Evolutionary conservation across 2,797 vertebrate species (phyloP).

Genomic region (Danio tinwini): DNA sequence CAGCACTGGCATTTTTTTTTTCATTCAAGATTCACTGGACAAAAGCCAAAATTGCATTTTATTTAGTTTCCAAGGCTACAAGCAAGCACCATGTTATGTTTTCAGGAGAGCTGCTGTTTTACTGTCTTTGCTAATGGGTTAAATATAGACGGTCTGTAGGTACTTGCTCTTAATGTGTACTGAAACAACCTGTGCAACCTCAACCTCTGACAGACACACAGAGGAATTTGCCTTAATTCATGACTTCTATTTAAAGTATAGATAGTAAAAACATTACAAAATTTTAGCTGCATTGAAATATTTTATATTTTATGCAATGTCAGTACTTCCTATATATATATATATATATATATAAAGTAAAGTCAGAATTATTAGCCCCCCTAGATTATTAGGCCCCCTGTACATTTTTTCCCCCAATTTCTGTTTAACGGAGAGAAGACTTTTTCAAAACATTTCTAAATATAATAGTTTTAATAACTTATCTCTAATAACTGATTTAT

Average conservation of each 20-base stretch:
- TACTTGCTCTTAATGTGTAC: background rate
- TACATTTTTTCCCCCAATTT: no score
- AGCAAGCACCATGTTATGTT: background rate
- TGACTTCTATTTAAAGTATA: background rate
- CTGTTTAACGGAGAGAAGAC: no score
- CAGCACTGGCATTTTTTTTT: background rate
- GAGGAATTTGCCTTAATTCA: background rate
- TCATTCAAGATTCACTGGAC: background rate
- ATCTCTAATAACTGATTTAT: no score
- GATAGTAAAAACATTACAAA: background rate
- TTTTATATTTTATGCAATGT: background rate
- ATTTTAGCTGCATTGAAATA: background rate
- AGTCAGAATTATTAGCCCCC: no score
- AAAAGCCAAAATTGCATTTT: background rate
- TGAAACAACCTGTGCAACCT: background rate
- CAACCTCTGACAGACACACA: background rate
- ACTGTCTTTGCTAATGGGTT: background rate
- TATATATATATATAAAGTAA: no score
- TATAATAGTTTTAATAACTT: no score
- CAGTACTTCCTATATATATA: background rate
- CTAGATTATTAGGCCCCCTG: no score
- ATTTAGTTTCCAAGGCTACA: constrained; percentile 14
- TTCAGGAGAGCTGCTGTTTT: background rate
- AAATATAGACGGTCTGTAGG: background rate
- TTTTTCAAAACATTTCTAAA: no score